These are phyloP conservation scores for Epinephelus moara DNA, from an alignment of 2,113 vertebrate species.

Conservation along the genomic window DNA sequence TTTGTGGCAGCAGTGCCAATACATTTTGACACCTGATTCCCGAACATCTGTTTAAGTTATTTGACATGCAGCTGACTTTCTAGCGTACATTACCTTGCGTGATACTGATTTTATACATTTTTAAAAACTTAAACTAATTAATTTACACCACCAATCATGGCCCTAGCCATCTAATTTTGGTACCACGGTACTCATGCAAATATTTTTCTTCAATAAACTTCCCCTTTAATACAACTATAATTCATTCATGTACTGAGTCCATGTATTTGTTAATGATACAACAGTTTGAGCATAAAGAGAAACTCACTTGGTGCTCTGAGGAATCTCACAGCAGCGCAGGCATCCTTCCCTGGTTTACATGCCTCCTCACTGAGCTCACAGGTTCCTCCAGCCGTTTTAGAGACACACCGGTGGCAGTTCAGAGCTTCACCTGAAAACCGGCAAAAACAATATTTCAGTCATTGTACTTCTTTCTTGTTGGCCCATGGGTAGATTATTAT, in stretches of 20 bases:
- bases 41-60: not conserved
- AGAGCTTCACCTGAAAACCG: conserved; percentile 73
- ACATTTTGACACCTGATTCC: not conserved
- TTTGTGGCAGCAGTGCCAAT: not conserved
- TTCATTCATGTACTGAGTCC: not conserved
- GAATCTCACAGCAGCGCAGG: conserved; percentile 75
- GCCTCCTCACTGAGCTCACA: conserved; percentile 66
- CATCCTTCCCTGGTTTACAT: conserved; percentile 73
- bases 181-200: too few relatives aligned
- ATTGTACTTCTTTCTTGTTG: too few relatives aligned
- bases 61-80: not conserved
- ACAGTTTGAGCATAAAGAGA: not conserved
- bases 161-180: not conserved
- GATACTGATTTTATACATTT: not conserved
- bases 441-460: not conserved
- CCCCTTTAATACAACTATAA: not conserved
- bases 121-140: not conserved
- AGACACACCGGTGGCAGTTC: conserved; percentile 73
- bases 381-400: conserved; percentile 57
- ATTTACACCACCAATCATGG: not conserved
- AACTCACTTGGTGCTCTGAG: conserved; percentile 74
- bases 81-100: too few relatives aligned
- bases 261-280: not conserved
- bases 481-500: too few relatives aligned
- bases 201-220: not conserved